These are phyloP conservation scores for Xerus inauris DNA, from an alignment of 2,113 vertebrate genomes.

Conservation along the genomic window DNA sequence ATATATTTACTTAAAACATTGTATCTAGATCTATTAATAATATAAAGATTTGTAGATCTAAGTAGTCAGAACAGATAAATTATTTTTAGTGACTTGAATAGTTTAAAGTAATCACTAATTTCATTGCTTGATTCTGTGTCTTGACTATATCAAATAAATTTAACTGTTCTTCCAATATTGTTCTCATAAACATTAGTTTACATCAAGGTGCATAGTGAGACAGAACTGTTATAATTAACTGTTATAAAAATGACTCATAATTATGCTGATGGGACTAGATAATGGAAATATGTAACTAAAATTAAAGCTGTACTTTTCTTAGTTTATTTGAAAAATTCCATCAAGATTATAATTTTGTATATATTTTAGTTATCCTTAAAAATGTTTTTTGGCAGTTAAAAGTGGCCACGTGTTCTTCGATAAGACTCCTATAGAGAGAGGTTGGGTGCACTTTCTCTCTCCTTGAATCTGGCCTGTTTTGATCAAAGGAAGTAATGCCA, in stretches of 20 bases:
- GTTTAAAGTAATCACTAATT: neutral
- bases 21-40: neutral
- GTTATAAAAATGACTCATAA: neutral
- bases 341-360: neutral
- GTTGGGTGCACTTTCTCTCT: neutral
- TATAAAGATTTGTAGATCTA: neutral
- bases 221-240: neutral
- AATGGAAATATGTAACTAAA: conserved; percentile 1
- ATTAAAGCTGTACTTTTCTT: neutral
- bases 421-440: neutral
- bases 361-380: neutral
- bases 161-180: conserved; percentile 16
- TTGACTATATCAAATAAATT: neutral
- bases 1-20: neutral
- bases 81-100: neutral
- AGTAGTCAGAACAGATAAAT: neutral
- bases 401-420: neutral
- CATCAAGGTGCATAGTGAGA: neutral
- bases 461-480: neutral
- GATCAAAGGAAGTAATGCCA: neutral
- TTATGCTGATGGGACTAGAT: neutral
- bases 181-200: neutral
- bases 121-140: neutral
- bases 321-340: neutral
- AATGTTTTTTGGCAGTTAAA: neutral